Evolutionary conservation across 53 echinoderm and acorn worm species (phyloP).

Genomic region (Stichopus horrens): DNA sequence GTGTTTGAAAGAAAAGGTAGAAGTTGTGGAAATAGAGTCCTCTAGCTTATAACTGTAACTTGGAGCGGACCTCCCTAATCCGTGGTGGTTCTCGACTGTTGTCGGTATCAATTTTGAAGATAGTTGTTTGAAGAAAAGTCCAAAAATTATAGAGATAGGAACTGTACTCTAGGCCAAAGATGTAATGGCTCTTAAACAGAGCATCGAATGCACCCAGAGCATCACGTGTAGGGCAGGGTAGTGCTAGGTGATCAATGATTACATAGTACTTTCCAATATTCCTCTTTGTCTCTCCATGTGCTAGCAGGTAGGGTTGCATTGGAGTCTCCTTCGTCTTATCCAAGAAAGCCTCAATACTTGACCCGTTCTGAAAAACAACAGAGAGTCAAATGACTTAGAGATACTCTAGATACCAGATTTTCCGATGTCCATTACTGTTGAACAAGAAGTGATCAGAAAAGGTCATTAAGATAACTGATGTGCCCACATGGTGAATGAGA

Average conservation of each 20-base stretch:
- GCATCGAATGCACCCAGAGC: conserved; percentile 54
- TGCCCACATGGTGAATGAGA: too few species aligned
- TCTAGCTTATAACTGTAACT: too few species aligned
- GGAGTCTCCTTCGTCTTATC: conserved; percentile 1
- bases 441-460: too few species aligned
- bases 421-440: too few species aligned
- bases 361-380: conserved; percentile 46
- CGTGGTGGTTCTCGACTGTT: background rate
- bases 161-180: conserved; percentile 55
- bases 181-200: conserved; percentile 61
- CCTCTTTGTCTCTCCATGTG: conserved; percentile 36
- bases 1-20: too few species aligned
- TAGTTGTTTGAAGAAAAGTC: conserved; percentile 52
- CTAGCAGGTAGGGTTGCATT: conserved; percentile 59
- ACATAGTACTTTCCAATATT: conserved; percentile 47
- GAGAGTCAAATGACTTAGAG: too few species aligned
- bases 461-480: too few species aligned
- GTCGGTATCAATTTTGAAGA: too few species aligned
- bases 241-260: conserved; percentile 53
- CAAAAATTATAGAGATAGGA: conserved; percentile 49
- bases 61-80: too few species aligned
- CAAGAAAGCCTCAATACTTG: conserved; percentile 54
- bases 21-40: too few species aligned
- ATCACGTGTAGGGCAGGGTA: conserved; percentile 52
- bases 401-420: too few species aligned